These are phyloP conservation scores for Allobates femoralis DNA, from an alignment of 2,797 vertebrate genomes.

Conservation along the genomic window DNA sequence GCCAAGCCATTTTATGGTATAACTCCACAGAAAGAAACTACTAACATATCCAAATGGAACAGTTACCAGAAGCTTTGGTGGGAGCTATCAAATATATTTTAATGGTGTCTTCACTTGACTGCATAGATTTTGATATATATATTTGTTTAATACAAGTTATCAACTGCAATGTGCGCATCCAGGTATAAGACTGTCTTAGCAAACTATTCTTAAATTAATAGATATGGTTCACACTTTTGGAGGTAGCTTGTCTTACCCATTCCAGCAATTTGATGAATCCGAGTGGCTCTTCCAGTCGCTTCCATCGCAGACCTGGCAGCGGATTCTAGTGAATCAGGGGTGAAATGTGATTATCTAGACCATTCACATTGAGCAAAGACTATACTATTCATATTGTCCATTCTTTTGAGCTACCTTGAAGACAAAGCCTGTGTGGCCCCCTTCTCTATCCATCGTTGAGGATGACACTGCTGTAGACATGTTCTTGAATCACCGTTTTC, in stretches of 20 bases:
- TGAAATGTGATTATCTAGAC: slow-evolving; percentile 47
- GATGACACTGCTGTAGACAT: slow-evolving; percentile 55
- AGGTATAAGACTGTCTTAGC: neutral
- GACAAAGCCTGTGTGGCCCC: neutral
- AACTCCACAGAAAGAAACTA: neutral
- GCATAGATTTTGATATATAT: neutral
- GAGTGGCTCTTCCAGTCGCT: slow-evolving; percentile 87
- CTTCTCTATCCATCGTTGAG: slow-evolving; percentile 57
- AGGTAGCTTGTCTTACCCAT: slow-evolving; percentile 81
- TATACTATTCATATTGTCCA: neutral
- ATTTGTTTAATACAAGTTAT: neutral
- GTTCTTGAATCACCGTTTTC: slow-evolving; percentile 2
- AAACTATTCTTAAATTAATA: no score
- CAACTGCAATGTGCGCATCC: no score
- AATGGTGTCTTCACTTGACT: neutral
- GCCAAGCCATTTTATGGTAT: neutral
- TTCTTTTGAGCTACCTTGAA: slow-evolving; percentile 27
- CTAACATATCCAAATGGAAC: neutral
- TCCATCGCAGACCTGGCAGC: slow-evolving; percentile 78
- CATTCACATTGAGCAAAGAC: slow-evolving; percentile 26
- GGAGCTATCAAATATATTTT: neutral
- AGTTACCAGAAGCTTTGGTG: neutral
- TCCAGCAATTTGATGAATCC: slow-evolving; percentile 90
- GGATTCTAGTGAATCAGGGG: slow-evolving; percentile 69
- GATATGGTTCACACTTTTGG: no score